Percentiles rank a stretch among this genome's conserved stretches.
Conservation (phyloP, 2,113 vertebrate genomes). For the Motacilla alba region DNA sequence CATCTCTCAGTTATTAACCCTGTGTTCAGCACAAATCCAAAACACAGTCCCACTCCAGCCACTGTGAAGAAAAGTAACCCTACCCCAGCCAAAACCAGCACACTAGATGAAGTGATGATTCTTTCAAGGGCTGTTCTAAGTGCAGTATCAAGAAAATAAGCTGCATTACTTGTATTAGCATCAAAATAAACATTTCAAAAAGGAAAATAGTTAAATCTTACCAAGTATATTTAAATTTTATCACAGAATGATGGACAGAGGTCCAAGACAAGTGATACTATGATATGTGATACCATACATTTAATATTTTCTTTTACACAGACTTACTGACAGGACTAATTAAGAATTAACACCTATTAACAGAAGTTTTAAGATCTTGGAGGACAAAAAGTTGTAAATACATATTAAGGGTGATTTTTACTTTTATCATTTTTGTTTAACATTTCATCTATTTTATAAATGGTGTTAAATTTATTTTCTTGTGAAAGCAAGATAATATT, state of each 20-base stretch:
- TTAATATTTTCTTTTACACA: neutral
- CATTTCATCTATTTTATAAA: neutral
- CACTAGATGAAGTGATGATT: neutral
- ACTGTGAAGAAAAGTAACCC: neutral
- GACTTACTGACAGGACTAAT: neutral
- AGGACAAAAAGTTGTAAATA: neutral
- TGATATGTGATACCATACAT: neutral
- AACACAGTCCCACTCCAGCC: neutral
- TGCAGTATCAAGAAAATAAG: neutral
- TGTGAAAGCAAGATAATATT: neutral
- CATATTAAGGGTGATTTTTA: neutral
- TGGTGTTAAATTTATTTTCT: neutral
- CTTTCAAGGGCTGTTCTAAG: neutral
- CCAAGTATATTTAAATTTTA: neutral
- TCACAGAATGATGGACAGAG: neutral
- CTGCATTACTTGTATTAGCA: neutral
- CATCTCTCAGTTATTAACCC: rapidly evolving
- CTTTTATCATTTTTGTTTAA: neutral
- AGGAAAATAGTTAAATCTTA: neutral
- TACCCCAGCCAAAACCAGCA: neutral
- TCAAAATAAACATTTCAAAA: neutral
- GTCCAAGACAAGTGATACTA: neutral
- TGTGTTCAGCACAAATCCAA: neutral
- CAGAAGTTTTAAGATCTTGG: neutral
- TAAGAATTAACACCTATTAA: neutral